Base-by-base conservation (phyloP, 2,113 vertebrate genomes). In the Equus przewalskii region DNA sequence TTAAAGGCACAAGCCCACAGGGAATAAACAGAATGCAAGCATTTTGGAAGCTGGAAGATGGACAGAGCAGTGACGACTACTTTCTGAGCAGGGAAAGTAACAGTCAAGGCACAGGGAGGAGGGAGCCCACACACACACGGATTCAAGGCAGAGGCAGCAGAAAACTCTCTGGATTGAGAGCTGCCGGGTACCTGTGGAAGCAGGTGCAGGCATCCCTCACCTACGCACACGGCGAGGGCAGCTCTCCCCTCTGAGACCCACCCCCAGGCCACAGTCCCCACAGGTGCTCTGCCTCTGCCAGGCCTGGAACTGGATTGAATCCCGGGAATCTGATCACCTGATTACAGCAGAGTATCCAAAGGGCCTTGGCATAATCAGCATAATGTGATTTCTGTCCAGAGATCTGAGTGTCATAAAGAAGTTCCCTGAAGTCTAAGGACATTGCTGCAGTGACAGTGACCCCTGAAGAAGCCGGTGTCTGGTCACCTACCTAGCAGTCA, bases 71-170 rank as follows among this genome's bases (percentile, higher is more conserved):
- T 14, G 67, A 86, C 10, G 24, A 33, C 19, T 8, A 22, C 7
- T 26, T 75, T 90, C 5, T 69, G 36, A 56, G 65, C 6, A 51
- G 19, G 78, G 49, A 70, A 46, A 28, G 19, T 30, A 28, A 18
- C 21, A 33, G 46, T 65, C 3, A 3, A 3, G 12, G 12, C 49
- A 5, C 0, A 5, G 46, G 22, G 28, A 21, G 21, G 7, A 49
- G 3, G 58, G 22, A 12, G 15, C 0, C 2, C 30, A 16, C n/a
- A 10, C 18, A 7, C 51, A 73, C 6, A 28, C 1, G 36, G 54
- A n/a, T 12, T n/a, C 18, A n/a, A 30, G 44, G 11, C 41, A 2
- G 65, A 80, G 7, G n/a, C 46, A 70, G n/a, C 0, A 46, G 19
- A 44, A 49, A 56, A 72, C 28, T 13, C 70, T 67, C 30, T 73